Evolutionary conservation across 2,797 vertebrate genomes (phyloP).

Genomic region (Masticophis lateralis): DNA sequence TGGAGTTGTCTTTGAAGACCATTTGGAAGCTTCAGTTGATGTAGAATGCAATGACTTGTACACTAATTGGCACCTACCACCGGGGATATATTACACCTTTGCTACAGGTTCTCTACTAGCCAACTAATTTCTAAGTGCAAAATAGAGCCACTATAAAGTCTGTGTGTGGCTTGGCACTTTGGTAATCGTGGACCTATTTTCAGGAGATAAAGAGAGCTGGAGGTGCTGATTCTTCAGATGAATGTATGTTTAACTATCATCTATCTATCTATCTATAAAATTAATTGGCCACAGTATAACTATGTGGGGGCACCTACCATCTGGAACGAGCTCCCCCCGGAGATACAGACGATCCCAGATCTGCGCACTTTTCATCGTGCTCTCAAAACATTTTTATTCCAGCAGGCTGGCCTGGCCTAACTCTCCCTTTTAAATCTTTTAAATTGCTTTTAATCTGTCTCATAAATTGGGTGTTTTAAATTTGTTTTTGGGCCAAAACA

Average conservation of each 20-base stretch:
- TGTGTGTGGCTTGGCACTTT: neutral
- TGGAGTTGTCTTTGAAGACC: neutral
- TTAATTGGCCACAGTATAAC: neutral
- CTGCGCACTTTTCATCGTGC: too few relatives aligned
- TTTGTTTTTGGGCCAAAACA: too few relatives aligned
- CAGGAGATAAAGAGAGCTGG: neutral
- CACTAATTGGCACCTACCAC: neutral
- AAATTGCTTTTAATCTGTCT: too few relatives aligned
- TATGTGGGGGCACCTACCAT: too few relatives aligned
- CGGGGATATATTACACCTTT: neutral
- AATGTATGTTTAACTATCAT: neutral
- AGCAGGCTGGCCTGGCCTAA: too few relatives aligned
- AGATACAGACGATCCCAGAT: too few relatives aligned
- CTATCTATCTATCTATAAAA: neutral
- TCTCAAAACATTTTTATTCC: too few relatives aligned
- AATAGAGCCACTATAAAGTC: neutral
- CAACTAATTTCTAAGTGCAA: neutral
- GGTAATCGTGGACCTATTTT: neutral
- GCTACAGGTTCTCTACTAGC: neutral
- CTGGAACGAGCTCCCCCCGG: too few relatives aligned
- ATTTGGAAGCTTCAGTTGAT: neutral
- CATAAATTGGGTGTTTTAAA: too few relatives aligned
- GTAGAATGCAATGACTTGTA: neutral
- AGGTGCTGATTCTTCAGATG: neutral
- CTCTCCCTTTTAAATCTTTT: too few relatives aligned